Percentiles rank a stretch among this genome's conserved stretches.
phyloP scores from a whole-genome alignment of 2,797 vertebrate genomes.

The Danio tinwini region DNA sequence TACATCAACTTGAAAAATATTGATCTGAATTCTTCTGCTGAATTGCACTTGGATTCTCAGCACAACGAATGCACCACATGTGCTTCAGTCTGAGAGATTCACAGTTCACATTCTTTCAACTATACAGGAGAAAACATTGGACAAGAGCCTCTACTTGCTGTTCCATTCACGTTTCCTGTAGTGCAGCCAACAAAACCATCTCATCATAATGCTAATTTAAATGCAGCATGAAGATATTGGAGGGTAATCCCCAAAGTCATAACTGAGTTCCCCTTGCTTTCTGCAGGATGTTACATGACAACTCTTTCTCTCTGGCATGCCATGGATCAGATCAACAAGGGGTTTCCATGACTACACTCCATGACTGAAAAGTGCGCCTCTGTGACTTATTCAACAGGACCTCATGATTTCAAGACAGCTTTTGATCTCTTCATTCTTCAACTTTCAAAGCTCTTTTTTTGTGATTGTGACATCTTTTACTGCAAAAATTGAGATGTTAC shows the following conservation, averaged over 20 bases:
- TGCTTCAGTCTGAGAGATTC: not conserved
- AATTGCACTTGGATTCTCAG: conserved; percentile 11
- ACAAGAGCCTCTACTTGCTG: not conserved
- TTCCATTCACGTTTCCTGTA: not conserved
- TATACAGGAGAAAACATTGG: not conserved
- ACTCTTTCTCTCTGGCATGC: not conserved
- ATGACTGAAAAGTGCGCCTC: conserved; percentile 2
- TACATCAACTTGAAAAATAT: conserved; percentile 23
- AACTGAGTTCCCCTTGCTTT: not conserved
- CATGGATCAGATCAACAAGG: conserved; percentile 13
- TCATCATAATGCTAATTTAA: not conserved
- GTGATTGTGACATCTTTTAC: conserved; percentile 26
- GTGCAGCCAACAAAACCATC: not conserved
- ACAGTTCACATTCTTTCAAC: not conserved
- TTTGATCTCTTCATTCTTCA: conserved; percentile 37
- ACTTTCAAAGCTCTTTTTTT: conserved; percentile 39
- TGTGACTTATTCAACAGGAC: conserved; percentile 19
- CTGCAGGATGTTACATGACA: not conserved
- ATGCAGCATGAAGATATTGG: not conserved
- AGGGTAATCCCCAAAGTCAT: not conserved
- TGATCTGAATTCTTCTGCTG: conserved; percentile 11
- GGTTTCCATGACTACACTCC: not conserved
- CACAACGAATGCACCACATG: not conserved
- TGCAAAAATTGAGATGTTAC: conserved; percentile 17
- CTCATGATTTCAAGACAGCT: conserved; percentile 22